These are phyloP conservation scores for Chelon auratus DNA, from an alignment of 2,797 vertebrate genomes.

Conservation along the genomic window DNA sequence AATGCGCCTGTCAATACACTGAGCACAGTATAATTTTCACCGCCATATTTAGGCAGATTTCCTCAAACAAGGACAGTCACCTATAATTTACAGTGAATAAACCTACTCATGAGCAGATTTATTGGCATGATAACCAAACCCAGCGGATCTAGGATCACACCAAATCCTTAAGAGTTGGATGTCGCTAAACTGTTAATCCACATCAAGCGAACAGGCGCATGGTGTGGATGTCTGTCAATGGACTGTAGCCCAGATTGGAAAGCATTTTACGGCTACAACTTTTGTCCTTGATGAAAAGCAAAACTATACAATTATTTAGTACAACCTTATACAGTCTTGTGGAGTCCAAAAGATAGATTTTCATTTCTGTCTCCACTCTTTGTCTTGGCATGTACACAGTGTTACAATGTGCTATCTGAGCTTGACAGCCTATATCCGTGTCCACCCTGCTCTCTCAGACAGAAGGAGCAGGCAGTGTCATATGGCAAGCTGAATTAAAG, in stretches of 20 bases:
- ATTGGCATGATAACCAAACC: too few relatives aligned
- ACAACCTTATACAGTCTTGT: not conserved
- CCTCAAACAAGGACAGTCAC: too few relatives aligned
- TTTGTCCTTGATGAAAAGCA: not conserved
- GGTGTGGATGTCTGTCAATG: not conserved
- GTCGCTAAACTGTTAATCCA: too few relatives aligned
- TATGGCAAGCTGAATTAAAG: constrained; percentile 81
- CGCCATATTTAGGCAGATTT: too few relatives aligned
- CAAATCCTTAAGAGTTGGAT: too few relatives aligned
- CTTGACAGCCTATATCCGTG: constrained; percentile 68
- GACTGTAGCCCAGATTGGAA: not conserved
- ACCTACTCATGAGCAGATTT: too few relatives aligned
- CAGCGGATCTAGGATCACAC: too few relatives aligned
- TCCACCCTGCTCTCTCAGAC: constrained; percentile 41
- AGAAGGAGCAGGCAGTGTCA: constrained; percentile 61
- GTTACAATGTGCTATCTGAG: constrained; percentile 70
- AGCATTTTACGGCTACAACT: not conserved
- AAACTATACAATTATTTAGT: not conserved
- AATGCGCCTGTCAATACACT: too few relatives aligned
- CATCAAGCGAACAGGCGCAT: too few relatives aligned
- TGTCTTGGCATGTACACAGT: constrained; percentile 53
- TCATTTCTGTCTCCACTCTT: constrained; percentile 25
- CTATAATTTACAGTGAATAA: too few relatives aligned
- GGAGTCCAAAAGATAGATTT: constrained; percentile 2
- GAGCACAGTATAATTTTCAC: too few relatives aligned